Percentiles rank a stretch among this genome's conserved stretches.
Evolutionary conservation across 2,888 invertebrate genomes (phyloP).

Genomic region (Orchesella flavescens): DNA sequence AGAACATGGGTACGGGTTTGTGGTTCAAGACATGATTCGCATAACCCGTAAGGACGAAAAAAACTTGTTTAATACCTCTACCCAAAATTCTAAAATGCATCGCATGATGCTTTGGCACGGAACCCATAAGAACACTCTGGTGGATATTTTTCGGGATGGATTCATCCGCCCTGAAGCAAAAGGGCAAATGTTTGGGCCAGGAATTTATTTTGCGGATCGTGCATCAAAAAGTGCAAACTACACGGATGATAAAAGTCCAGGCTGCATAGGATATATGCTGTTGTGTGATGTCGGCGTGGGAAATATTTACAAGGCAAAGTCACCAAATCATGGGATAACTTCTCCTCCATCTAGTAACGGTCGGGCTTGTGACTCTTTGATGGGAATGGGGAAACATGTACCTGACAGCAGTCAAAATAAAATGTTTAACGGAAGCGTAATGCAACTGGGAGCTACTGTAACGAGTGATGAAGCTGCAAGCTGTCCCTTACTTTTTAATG

Average conservation of each 20-base stretch:
- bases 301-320: conserved; percentile 27
- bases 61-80: too few species aligned
- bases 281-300: conserved; percentile 59
- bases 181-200: conserved; percentile 47
- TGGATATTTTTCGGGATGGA: conserved; percentile 31
- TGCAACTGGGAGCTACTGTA: background rate
- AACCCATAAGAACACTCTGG: background rate
- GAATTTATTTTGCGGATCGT: conserved; percentile 55
- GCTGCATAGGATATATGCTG: conserved; percentile 26
- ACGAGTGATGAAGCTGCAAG: too few species aligned
- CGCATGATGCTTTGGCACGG: conserved; percentile 60
- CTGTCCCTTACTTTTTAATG: too few species aligned
- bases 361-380: background rate
- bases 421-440: background rate
- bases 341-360: background rate
- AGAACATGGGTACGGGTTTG: too few species aligned
- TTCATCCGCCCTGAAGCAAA: conserved; percentile 17
- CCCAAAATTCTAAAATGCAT: background rate
- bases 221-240: conserved; percentile 57
- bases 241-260: background rate
- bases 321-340: background rate
- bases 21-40: too few species aligned
- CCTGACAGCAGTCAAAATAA: background rate
- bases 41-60: too few species aligned
- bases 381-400: background rate